Percentiles rank a stretch among this genome's conserved stretches.
These are phyloP conservation scores for Chalcosyrphus nemorum DNA, from an alignment of 2,888 invertebrate genomes.

Conservation along the genomic window DNA sequence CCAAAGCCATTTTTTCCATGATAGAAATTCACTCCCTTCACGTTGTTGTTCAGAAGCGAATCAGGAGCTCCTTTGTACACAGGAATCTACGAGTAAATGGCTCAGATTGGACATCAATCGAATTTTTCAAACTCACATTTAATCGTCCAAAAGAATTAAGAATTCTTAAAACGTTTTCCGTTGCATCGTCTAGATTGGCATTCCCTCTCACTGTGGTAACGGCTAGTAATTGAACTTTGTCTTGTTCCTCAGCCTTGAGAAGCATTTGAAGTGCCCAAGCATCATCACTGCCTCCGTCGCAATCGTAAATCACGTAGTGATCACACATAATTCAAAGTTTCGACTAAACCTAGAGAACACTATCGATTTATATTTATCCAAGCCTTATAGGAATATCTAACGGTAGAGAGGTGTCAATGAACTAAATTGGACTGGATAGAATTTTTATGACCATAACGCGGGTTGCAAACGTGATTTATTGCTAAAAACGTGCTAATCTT, in stretches of 20 bases:
- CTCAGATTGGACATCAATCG: background rate
- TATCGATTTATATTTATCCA: background rate
- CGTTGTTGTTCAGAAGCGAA: constrained; percentile 20
- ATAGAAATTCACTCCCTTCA: constrained; percentile 79
- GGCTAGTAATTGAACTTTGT: constrained; percentile 83
- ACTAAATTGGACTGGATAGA: background rate
- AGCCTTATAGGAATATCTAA: background rate
- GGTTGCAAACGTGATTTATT: constrained; percentile 1
- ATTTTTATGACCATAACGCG: background rate
- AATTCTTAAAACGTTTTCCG: constrained; percentile 87
- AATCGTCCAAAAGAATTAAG: constrained; percentile 84
- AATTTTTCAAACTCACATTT: constrained; percentile 85
- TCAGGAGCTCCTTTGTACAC: constrained; percentile 34
- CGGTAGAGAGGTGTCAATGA: too few relatives aligned
- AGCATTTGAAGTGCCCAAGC: constrained; percentile 85
- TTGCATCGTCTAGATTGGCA: constrained; percentile 86
- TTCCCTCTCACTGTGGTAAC: constrained; percentile 89
- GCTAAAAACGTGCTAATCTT: constrained; percentile 8
- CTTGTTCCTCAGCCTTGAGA: constrained; percentile 82
- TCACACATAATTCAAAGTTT: constrained; percentile 12
- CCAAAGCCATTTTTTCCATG: constrained; percentile 89
- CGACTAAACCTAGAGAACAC: background rate
- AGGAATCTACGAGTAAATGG: constrained; percentile 19
- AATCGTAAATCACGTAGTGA: constrained; percentile 73
- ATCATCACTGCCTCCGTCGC: constrained; percentile 86